These are phyloP conservation scores for Hydraecia micacea DNA, from an alignment of 2,888 invertebrate genomes.

Conservation along the genomic window DNA sequence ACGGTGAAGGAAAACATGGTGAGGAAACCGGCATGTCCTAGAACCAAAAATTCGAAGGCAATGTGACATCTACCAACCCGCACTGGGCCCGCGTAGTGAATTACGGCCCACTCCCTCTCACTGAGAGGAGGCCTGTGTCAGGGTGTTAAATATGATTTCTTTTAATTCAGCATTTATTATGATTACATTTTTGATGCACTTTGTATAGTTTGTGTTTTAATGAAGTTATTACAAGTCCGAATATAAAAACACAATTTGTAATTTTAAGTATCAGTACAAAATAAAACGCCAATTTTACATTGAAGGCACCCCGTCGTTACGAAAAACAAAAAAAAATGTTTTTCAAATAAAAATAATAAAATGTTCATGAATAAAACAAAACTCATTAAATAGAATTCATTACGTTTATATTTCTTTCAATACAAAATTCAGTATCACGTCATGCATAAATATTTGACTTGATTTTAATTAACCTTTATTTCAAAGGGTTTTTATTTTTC, in stretches of 20 bases:
- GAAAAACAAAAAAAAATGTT: too few species aligned
- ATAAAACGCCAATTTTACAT: background rate
- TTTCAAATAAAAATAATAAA: background rate
- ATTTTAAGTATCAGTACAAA: background rate
- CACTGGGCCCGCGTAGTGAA: too few species aligned
- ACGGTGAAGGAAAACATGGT: too few species aligned
- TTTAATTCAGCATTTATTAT: too few species aligned
- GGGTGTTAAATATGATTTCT: too few species aligned
- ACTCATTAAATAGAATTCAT: constrained; percentile 17
- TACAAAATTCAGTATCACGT: constrained; percentile 20
- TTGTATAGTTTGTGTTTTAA: background rate
- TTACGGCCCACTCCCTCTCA: too few species aligned
- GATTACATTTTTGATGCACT: too few species aligned
- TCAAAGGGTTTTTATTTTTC: constrained; percentile 27
- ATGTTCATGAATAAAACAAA: constrained; percentile 7
- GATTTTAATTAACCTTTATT: constrained; percentile 21
- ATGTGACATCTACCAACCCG: too few species aligned
- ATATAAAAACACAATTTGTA: background rate
- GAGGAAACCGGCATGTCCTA: too few species aligned
- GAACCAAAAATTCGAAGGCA: too few species aligned
- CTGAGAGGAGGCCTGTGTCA: too few species aligned
- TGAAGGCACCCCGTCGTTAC: background rate
- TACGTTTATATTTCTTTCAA: constrained; percentile 12
- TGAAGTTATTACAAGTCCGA: background rate
- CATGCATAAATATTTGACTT: constrained; percentile 2